Evolutionary conservation across 2,113 vertebrate genomes (phyloP).

Genomic region (Phoxinus phoxinus): DNA sequence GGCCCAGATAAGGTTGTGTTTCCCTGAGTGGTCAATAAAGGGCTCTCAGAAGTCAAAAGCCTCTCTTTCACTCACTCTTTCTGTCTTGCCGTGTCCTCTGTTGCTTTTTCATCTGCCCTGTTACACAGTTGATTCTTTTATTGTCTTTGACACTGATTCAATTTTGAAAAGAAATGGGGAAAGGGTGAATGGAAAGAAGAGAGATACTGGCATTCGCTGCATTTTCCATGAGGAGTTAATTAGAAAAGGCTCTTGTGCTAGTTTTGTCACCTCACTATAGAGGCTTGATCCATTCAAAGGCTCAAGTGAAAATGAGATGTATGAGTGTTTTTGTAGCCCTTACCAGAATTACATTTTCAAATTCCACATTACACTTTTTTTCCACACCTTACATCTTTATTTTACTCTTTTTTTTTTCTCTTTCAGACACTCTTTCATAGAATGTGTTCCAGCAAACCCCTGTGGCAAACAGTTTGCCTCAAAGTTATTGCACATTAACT

Average conservation of each 20-base stretch:
- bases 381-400: not conserved
- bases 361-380: not conserved
- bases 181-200: constrained; percentile 20
- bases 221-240: constrained; percentile 38
- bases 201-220: constrained; percentile 15
- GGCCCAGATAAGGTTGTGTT: not conserved
- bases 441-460: not conserved
- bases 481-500: not conserved
- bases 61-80: not conserved
- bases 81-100: not conserved
- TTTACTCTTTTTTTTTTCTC: not conserved
- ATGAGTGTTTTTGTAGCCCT: not conserved
- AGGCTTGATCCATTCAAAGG: constrained; percentile 4
- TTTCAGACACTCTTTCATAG: not conserved
- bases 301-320: not conserved
- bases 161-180: constrained; percentile 31
- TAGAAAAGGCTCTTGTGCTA: constrained; percentile 25
- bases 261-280: constrained; percentile 8
- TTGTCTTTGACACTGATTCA: constrained; percentile 55
- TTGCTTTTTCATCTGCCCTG: constrained; percentile 3
- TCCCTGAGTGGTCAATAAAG: not conserved
- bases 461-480: not conserved
- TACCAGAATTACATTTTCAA: not conserved
- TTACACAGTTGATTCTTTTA: not conserved
- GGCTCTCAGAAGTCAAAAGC: not conserved